Evolutionary conservation across 1,140 invertebrate species (phyloP), one percentile per base, ranked within the genome.

Genomic region (Solen grandis): DNA sequence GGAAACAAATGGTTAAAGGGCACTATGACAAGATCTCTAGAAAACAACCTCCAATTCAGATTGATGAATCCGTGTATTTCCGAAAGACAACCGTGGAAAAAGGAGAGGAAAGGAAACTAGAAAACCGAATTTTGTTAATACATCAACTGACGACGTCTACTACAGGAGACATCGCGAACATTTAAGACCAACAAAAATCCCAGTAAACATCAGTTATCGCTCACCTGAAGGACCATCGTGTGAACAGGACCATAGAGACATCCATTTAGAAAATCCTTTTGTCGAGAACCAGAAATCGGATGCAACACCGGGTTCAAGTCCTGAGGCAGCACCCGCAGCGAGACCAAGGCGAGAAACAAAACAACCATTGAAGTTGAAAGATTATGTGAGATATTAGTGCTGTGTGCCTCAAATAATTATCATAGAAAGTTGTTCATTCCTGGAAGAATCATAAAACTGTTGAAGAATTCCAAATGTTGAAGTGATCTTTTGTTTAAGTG

Each of bases 61-160:
- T 16, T 13, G 81, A 69, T 31, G 57, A 84, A n/a, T 22, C 65
- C 57, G 73, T 84, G 16, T 84, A 55, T 57, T 84, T 78, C 55
- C 35, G 52, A 55, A 80, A 72, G 25, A 50, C 14, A 57, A 35
- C 16, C 16, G 16, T 82, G 73, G 72, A 63, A 65, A 38, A 29
- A 54, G 33, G 72, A 80, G 50, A 13, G 22, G n/a, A n/a, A 29
- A 3, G 54, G 2, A 60, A 25, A n/a, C 19, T 55, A 60, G 35
- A 62, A 76, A 59, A 27, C 5, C 50, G 25, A 35, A 13, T 38
- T 35, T 16, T 76, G 41, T 31, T 29, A 54, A 57, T 36, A 52
- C 29, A 19, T 33, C 50, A 14, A 66, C 57, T 4, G 35, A 74
- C 36, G n/a, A 3, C 52, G 66, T 36, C 54, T 10, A 25, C n/a